Conservation (phyloP, 2,888 invertebrate genomes). For the Nymphalis c-album region DNA sequence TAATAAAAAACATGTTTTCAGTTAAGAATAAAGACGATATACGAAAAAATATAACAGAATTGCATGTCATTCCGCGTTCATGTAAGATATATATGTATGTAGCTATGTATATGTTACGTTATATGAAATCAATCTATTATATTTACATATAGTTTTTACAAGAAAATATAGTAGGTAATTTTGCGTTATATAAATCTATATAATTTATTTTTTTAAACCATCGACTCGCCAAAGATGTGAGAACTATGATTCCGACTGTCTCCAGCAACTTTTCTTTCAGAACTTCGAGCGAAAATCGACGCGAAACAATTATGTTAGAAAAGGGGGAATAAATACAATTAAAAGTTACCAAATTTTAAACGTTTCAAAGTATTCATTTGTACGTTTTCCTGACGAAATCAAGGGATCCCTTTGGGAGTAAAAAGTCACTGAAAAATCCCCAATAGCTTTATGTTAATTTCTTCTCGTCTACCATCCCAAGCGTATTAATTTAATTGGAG, state of each 20-base stretch:
- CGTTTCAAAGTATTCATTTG: constrained; percentile 34
- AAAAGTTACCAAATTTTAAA: constrained; percentile 43
- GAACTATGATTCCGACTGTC: constrained; percentile 38
- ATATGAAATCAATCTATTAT: too few relatives aligned
- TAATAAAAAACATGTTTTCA: neutral
- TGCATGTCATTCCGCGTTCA: too few relatives aligned
- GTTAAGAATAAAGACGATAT: neutral
- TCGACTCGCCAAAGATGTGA: neutral
- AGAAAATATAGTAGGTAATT: too few relatives aligned
- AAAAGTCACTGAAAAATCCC: constrained; percentile 27
- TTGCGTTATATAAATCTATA: neutral
- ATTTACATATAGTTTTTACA: too few relatives aligned
- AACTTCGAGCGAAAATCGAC: constrained; percentile 33
- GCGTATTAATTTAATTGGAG: constrained; percentile 30
- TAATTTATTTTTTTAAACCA: too few relatives aligned
- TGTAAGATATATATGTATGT: too few relatives aligned
- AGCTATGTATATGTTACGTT: too few relatives aligned
- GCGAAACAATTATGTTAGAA: constrained; percentile 34
- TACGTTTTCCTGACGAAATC: constrained; percentile 34
- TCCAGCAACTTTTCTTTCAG: constrained; percentile 33
- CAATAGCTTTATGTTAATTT: constrained; percentile 29
- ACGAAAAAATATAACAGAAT: too few relatives aligned
- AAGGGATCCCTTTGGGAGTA: constrained; percentile 19
- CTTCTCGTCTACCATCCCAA: constrained; percentile 17
- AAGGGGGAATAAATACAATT: constrained; percentile 41